Conservation (phyloP, 2,888 invertebrate species). For the Drosophila lacicola region DNA sequence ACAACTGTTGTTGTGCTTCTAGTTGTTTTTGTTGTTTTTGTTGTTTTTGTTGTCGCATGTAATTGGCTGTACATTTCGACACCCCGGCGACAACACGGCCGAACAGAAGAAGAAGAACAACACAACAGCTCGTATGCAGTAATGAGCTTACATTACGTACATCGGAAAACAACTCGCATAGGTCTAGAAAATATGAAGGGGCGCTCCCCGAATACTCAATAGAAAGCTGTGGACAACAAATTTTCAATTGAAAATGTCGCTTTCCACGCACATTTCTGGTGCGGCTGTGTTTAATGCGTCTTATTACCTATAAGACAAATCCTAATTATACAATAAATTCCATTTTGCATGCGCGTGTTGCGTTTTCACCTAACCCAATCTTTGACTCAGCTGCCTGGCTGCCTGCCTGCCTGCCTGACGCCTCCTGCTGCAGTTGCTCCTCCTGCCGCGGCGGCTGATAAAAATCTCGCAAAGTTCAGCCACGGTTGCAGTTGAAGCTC, state of each 20-base stretch:
- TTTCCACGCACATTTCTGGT: slow-evolving; percentile 57
- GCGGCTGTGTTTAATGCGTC: slow-evolving; percentile 70
- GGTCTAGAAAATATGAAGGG: slow-evolving; percentile 53
- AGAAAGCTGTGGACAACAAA: slow-evolving; percentile 40
- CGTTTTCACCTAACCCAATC: slow-evolving; percentile 72
- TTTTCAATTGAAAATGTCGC: slow-evolving; percentile 42
- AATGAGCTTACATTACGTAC: slow-evolving; percentile 77
- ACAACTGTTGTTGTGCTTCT: slow-evolving; percentile 23
- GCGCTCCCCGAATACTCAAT: slow-evolving; percentile 34
- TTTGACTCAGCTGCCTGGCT: slow-evolving; percentile 62
- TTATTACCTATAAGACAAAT: slow-evolving; percentile 83
- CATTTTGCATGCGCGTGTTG: slow-evolving; percentile 78
- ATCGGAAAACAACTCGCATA: slow-evolving; percentile 18
- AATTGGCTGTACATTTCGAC: slow-evolving; percentile 79
- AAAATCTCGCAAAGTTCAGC: slow-evolving; percentile 74
- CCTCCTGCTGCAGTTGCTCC: slow-evolving; percentile 44
- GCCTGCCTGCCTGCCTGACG: slow-evolving; percentile 12
- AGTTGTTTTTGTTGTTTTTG: too few relatives aligned
- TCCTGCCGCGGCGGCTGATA: slow-evolving; percentile 52
- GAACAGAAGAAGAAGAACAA: slow-evolving; percentile 39
- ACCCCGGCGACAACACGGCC: slow-evolving; percentile 72
- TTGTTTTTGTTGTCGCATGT: slow-evolving; percentile 69
- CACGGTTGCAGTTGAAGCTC: slow-evolving; percentile 29
- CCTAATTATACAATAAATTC: slow-evolving; percentile 84
- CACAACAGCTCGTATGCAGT: slow-evolving; percentile 54